Conservation (phyloP, 2,888 invertebrate genomes). For the Luffia ferchaultella region DNA sequence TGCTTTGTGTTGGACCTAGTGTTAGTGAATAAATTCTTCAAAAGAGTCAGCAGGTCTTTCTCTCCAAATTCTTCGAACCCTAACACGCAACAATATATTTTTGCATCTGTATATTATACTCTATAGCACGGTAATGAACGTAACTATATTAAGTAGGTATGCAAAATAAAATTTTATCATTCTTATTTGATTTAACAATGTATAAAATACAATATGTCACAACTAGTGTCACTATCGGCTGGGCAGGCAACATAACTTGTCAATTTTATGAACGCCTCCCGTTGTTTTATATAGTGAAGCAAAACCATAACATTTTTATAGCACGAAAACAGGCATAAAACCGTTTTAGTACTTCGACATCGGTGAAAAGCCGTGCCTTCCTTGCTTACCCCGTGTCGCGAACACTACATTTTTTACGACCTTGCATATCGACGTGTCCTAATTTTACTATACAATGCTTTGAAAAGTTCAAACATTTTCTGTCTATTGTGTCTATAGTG, state of each 20-base stretch:
- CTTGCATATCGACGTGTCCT: slow-evolving; percentile 4
- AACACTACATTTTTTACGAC: slow-evolving; percentile 6
- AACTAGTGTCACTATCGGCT: neutral
- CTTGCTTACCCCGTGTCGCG: neutral
- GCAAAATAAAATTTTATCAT: neutral
- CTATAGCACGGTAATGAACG: too few species aligned
- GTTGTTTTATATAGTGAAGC: slow-evolving; percentile 38
- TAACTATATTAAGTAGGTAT: neutral
- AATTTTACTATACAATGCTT: neutral
- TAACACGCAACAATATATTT: too few species aligned
- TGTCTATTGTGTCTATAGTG: too few species aligned
- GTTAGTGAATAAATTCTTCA: too few species aligned
- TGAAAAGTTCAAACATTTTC: slow-evolving; percentile 1
- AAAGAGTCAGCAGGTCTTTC: too few species aligned
- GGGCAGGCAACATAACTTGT: slow-evolving; percentile 20
- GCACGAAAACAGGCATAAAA: slow-evolving; percentile 41
- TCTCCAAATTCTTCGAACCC: too few species aligned
- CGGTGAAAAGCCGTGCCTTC: slow-evolving; percentile 25
- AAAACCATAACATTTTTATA: slow-evolving; percentile 51
- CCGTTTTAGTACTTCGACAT: slow-evolving; percentile 31
- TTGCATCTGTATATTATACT: too few species aligned
- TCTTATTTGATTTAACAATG: neutral
- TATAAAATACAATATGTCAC: neutral
- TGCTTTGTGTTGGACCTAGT: too few species aligned
- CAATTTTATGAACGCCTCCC: slow-evolving; percentile 39